Conservation (phyloP, 2,797 vertebrate species). For the Heliangelus exortis region DNA sequence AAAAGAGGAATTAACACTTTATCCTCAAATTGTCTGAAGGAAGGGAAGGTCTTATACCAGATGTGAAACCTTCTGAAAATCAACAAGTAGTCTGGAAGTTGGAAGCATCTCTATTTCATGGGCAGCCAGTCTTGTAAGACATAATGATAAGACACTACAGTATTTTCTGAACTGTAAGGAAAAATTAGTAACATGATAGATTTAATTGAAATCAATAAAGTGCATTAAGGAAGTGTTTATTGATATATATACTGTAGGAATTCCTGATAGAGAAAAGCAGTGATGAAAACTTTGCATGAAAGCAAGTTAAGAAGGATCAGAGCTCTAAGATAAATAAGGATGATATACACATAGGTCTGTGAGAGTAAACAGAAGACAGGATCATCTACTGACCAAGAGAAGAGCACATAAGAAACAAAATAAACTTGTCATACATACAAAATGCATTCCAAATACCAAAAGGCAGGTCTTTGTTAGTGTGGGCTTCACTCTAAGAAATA, state of each 20-base stretch:
- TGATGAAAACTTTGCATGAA: neutral
- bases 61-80: neutral
- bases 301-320: neutral
- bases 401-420: neutral
- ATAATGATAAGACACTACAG: neutral
- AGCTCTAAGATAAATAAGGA: neutral
- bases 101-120: neutral
- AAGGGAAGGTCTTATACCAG: neutral
- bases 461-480: neutral
- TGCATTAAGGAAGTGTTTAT: neutral
- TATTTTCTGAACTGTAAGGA: neutral
- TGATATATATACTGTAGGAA: neutral
- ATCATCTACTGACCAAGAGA: neutral
- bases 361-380: neutral
- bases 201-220: neutral
- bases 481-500: neutral
- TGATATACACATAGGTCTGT: neutral
- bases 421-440: neutral
- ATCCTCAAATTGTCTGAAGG: neutral
- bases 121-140: neutral
- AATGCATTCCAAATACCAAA: neutral
- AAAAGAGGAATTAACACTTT: neutral
- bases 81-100: neutral
- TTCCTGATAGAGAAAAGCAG: neutral
- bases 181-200: neutral